Evolutionary conservation across 1,140 invertebrate genomes (phyloP).

Genomic region (Heliconius melpomene): DNA sequence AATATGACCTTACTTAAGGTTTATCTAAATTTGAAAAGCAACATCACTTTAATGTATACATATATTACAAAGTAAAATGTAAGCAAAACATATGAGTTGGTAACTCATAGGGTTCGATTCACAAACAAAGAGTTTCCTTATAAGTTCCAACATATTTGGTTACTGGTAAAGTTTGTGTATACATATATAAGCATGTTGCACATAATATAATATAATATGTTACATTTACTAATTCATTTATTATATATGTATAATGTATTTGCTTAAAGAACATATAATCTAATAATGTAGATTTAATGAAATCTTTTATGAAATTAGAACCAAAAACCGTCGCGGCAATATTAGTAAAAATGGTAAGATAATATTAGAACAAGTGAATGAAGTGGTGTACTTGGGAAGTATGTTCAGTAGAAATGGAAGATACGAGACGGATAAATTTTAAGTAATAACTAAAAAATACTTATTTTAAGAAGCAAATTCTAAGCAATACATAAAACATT

Average conservation of each 20-base stretch:
- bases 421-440: too few species aligned
- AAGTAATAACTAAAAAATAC: too few species aligned
- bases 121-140: constrained; percentile 3
- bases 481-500: neutral
- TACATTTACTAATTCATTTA: too few species aligned
- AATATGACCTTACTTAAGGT: neutral
- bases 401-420: too few species aligned
- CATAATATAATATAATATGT: neutral
- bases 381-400: too few species aligned
- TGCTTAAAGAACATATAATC: too few species aligned
- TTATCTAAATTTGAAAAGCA: neutral
- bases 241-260: too few species aligned
- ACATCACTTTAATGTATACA: neutral
- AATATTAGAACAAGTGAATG: too few species aligned
- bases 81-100: neutral
- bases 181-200: neutral
- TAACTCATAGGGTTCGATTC: neutral
- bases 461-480: neutral
- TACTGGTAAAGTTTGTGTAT: neutral
- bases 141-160: neutral
- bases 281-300: too few species aligned
- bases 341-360: too few species aligned
- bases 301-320: too few species aligned
- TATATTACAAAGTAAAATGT: neutral
- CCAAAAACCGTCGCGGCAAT: too few species aligned